Percentiles rank a stretch among this genome's conserved stretches.
Conservation (phyloP, 2,113 vertebrate species). For the Typhlomys cinereus region DNA sequence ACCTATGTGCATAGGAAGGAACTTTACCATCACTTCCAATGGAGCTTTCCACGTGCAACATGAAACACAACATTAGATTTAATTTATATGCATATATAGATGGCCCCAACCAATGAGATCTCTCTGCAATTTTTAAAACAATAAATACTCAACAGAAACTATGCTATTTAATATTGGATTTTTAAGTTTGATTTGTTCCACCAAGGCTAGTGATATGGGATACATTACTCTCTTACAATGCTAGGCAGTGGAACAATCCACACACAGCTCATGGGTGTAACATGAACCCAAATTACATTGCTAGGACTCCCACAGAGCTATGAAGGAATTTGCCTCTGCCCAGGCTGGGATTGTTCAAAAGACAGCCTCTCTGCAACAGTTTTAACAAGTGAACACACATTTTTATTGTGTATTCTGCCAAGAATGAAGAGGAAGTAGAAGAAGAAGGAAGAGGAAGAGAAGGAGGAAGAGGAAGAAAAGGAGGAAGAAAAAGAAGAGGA, state of each 20-base stretch:
- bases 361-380: neutral
- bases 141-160: neutral
- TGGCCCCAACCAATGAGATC: neutral
- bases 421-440: accelerated
- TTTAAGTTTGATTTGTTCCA: neutral
- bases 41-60: neutral
- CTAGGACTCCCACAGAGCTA: neutral
- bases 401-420: neutral
- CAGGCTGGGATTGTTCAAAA: neutral
- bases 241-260: neutral
- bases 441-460: no score
- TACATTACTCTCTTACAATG: neutral
- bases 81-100: neutral
- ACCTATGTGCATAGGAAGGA: neutral
- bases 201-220: neutral
- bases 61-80: neutral
- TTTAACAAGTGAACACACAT: neutral
- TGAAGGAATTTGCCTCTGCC: neutral
- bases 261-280: neutral
- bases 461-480: no score
- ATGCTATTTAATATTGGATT: neutral
- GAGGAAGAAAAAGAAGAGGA: no score
- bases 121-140: neutral
- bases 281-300: neutral
- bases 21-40: neutral